These are phyloP conservation scores for Bicyclus anynana DNA, from an alignment of 1,140 invertebrate genomes.

Conservation along the genomic window DNA sequence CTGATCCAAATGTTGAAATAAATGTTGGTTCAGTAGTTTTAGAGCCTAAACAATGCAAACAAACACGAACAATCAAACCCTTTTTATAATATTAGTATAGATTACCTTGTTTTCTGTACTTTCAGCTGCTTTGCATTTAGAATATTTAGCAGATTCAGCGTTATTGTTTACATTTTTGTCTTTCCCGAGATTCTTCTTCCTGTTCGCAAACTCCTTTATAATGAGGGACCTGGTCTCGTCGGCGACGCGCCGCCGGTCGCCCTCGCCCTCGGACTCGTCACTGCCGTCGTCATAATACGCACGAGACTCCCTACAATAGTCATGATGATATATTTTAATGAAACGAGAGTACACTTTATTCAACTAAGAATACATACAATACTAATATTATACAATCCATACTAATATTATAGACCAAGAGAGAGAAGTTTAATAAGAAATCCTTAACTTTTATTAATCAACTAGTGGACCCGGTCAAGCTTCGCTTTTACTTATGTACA, in stretches of 20 bases:
- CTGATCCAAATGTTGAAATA: no score
- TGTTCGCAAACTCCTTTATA: slow-evolving; percentile 82
- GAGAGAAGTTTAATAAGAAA: no score
- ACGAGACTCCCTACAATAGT: slow-evolving; percentile 37
- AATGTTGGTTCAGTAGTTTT: no score
- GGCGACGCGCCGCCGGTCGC: slow-evolving; percentile 76
- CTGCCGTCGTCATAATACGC: slow-evolving; percentile 59
- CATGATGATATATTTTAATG: background rate
- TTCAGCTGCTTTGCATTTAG: slow-evolving; percentile 78
- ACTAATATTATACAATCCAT: no score
- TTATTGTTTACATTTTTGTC: slow-evolving; percentile 39
- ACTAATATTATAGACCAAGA: no score
- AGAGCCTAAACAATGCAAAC: no score
- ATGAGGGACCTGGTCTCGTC: slow-evolving; percentile 80
- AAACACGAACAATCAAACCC: background rate
- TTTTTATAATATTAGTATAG: background rate
- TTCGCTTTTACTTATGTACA: no score
- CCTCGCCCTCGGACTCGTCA: slow-evolving; percentile 68
- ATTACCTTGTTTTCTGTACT: slow-evolving; percentile 82
- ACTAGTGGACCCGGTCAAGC: no score
- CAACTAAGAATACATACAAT: no score
- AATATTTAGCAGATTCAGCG: slow-evolving; percentile 53
- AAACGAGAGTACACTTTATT: no score
- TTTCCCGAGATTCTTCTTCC: slow-evolving; percentile 68
- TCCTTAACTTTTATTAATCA: no score